Percentiles rank a stretch among this genome's conserved stretches.
phyloP scores from a whole-genome alignment of 2,113 vertebrate genomes.

The Trichechus manatus region DNA sequence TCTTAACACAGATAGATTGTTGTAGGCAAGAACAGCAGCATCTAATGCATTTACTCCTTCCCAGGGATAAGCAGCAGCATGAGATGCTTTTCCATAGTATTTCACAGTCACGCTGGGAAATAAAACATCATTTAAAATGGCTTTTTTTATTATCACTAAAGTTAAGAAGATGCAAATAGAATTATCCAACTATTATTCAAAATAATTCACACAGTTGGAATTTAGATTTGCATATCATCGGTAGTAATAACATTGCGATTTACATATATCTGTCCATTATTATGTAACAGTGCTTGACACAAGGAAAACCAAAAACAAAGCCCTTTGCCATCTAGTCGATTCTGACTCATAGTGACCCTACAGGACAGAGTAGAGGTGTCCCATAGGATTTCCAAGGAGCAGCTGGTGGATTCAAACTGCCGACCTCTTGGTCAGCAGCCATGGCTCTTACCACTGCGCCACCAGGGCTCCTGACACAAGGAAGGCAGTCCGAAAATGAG shows the following conservation, averaged over 20 bases:
- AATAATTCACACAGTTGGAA: slow-evolving; percentile 23
- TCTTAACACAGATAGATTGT: slow-evolving; percentile 93
- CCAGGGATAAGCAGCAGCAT: slow-evolving; percentile 94
- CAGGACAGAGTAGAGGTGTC: no score
- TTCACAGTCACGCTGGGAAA: slow-evolving; percentile 93
- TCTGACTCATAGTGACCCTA: no score
- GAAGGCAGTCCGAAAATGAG: background rate
- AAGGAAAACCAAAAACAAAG: background rate
- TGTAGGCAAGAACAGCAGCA: slow-evolving; percentile 95
- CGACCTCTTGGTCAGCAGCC: no score
- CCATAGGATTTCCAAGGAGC: no score
- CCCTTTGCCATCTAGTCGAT: no score
- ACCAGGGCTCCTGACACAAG: background rate
- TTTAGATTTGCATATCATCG: slow-evolving; percentile 12
- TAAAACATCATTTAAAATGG: slow-evolving; percentile 83
- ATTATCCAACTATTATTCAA: slow-evolving; percentile 10
- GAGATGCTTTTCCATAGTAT: slow-evolving; percentile 93
- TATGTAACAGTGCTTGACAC: background rate
- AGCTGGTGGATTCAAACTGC: no score
- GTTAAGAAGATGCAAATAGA: slow-evolving; percentile 45
- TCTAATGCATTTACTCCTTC: slow-evolving; percentile 95
- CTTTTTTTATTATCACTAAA: slow-evolving; percentile 61
- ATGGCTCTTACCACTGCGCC: no score
- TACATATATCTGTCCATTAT: background rate
- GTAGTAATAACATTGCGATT: background rate